Evolutionary conservation across 2,797 vertebrate species (phyloP).

Genomic region (Luscinia megarhynchos): DNA sequence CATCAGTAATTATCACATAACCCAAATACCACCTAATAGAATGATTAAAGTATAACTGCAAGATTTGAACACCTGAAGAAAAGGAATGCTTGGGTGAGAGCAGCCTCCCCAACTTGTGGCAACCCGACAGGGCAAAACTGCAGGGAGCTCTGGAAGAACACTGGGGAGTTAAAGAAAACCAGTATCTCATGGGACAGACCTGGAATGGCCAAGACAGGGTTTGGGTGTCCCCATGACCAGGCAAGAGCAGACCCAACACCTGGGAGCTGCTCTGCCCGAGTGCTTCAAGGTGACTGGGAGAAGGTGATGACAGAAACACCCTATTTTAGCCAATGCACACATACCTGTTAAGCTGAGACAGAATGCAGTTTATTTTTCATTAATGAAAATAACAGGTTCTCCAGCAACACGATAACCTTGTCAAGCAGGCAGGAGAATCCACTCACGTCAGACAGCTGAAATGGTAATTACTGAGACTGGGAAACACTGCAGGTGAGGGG

Average conservation of each 20-base stretch:
- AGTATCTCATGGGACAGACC: background rate
- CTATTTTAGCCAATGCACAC: background rate
- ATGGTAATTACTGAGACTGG: background rate
- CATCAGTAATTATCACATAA: background rate
- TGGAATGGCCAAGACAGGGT: background rate
- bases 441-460: background rate
- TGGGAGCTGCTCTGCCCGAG: background rate
- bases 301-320: background rate
- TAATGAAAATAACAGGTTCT: constrained; percentile 33
- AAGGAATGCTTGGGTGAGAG: background rate
- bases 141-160: background rate
- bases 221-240: background rate
- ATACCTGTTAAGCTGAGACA: background rate
- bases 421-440: background rate
- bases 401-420: background rate
- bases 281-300: background rate
- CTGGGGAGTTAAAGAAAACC: background rate
- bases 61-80: background rate
- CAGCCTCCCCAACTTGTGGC: background rate
- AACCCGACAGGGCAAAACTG: background rate
- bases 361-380: background rate
- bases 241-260: background rate
- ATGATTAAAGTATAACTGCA: background rate
- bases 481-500: background rate
- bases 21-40: constrained; percentile 23